These are phyloP conservation scores for Conchocele bisecta DNA, from an alignment of 2,888 invertebrate genomes.

Conservation along the genomic window DNA sequence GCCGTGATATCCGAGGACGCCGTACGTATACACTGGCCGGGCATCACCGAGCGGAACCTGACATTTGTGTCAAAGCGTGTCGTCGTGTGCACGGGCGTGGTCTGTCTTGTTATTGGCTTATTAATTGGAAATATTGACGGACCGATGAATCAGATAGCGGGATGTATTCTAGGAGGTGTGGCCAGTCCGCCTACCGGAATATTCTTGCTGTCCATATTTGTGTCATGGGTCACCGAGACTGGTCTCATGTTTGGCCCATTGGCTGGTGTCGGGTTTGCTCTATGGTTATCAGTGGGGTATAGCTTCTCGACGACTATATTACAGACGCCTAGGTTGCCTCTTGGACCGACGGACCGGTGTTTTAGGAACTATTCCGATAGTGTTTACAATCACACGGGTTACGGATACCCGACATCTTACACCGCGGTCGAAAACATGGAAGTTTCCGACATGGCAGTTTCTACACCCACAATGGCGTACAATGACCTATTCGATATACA, in stretches of 20 bases:
- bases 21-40: too few relatives aligned
- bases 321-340: conserved; percentile 1
- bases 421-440: too few relatives aligned
- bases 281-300: conserved; percentile 14
- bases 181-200: conserved; percentile 10
- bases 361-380: too few relatives aligned
- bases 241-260: background rate
- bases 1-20: too few relatives aligned
- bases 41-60: too few relatives aligned
- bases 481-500: too few relatives aligned
- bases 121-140: background rate
- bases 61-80: conserved; percentile 7
- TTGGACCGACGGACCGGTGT: conserved; percentile 8
- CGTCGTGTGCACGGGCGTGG: background rate
- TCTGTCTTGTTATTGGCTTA: conserved; percentile 2
- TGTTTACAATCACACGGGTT: background rate
- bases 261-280: background rate
- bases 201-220: conserved; percentile 19
- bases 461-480: too few relatives aligned
- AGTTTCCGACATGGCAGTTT: too few relatives aligned
- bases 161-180: conserved; percentile 4
- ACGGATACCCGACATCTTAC: background rate
- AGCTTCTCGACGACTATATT: background rate
- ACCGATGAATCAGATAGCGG: conserved; percentile 6
- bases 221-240: background rate